Conservation (phyloP, 2,113 vertebrate genomes). For the Sceloporus tristichus region DNA sequence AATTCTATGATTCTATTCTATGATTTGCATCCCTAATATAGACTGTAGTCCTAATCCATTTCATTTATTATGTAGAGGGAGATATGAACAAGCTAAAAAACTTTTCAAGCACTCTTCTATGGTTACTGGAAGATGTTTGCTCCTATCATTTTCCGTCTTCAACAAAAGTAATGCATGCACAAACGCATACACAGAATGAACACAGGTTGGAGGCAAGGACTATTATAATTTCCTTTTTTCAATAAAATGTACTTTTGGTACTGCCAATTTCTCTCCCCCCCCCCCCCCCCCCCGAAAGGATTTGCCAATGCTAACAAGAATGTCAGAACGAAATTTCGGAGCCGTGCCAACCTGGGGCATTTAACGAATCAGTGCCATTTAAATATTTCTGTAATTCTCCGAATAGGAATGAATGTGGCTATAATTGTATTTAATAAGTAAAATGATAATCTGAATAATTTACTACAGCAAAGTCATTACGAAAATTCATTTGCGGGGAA, state of each 20-base stretch:
- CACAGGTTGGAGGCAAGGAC: neutral
- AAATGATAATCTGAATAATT: conserved; percentile 59
- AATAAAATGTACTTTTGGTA: neutral
- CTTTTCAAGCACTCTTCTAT: neutral
- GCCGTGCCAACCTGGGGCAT: neutral
- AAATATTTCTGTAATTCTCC: conserved; percentile 42
- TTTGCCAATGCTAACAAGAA: neutral
- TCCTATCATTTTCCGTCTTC: neutral
- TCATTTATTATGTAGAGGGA: neutral
- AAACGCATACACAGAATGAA: neutral
- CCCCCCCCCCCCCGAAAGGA: neutral
- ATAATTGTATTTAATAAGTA: conserved; percentile 55
- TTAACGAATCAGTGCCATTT: conserved; percentile 19
- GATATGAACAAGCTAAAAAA: neutral
- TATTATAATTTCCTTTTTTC: neutral
- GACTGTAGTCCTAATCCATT: neutral
- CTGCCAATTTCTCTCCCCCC: neutral
- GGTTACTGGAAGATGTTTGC: neutral
- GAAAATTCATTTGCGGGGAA: conserved; percentile 41
- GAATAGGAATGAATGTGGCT: conserved; percentile 40
- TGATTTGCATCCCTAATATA: neutral
- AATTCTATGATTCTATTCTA: no score
- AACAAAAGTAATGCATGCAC: neutral
- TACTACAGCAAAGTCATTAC: conserved; percentile 43
- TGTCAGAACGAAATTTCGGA: neutral